A percentile compares a stretch with the other conserved stretches of the same genome.
phyloP scores from a whole-genome alignment of 2,113 vertebrate genomes.

The Coracopsis vasa region DNA sequence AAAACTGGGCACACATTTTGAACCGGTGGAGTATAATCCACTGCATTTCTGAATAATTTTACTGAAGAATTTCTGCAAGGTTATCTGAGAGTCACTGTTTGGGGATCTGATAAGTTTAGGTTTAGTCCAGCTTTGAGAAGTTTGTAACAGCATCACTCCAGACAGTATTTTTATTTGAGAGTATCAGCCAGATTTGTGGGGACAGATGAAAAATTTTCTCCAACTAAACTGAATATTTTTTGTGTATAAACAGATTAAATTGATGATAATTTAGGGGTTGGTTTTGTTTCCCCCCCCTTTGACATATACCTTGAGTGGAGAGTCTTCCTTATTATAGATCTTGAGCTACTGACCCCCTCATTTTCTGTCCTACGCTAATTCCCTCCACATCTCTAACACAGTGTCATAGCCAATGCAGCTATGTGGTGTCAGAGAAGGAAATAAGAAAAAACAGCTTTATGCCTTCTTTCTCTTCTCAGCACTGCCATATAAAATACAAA shows the following conservation, averaged over 20 bases:
- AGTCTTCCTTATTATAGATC: not conserved
- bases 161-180: not conserved
- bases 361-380: not conserved
- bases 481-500: not conserved
- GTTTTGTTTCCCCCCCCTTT: not conserved
- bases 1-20: not conserved
- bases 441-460: not conserved
- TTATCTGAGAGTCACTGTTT: not conserved
- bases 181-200: not conserved
- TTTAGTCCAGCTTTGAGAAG: not conserved
- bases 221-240: not conserved
- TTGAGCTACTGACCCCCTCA: not conserved
- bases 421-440: not conserved
- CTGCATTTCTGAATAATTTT: not conserved
- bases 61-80: not conserved
- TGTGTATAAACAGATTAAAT: not conserved
- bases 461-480: not conserved
- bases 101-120: not conserved
- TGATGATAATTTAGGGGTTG: not conserved
- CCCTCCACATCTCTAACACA: not conserved
- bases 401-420: not conserved
- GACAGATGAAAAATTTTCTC: not conserved
- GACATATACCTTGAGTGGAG: not conserved
- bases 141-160: not conserved
- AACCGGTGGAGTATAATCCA: not conserved